Percentiles rank a stretch among this genome's conserved stretches.
Conservation (phyloP, 2,113 vertebrate species). For the Phaethon lepturus region DNA sequence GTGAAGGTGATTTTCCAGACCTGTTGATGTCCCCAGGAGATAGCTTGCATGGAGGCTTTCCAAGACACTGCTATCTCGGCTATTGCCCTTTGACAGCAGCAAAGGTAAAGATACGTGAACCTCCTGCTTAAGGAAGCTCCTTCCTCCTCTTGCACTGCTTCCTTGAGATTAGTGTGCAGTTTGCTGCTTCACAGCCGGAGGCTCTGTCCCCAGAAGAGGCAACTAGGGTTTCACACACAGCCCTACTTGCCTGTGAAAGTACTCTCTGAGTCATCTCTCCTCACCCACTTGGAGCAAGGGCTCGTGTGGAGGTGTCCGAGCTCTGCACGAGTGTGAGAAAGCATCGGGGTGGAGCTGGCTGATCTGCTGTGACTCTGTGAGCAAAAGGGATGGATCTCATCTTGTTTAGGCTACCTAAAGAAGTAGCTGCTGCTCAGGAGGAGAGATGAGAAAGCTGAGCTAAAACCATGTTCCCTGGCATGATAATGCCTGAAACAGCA, state of each 20-base stretch:
- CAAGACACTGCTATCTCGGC: conserved; percentile 12
- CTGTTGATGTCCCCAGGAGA: background rate
- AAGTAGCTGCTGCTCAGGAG: background rate
- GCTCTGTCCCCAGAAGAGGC: background rate
- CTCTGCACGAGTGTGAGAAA: rapidly evolving
- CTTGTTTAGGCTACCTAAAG: background rate
- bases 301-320: background rate
- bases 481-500: background rate
- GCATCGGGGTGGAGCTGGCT: background rate
- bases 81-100: conserved; percentile 62
- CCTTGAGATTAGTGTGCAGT: background rate
- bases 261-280: background rate
- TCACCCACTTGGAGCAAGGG: background rate
- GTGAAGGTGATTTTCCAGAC: conserved; percentile 48
- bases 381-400: background rate
- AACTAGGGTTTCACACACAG: background rate
- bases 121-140: background rate
- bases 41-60: background rate
- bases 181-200: background rate
- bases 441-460: background rate
- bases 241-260: background rate
- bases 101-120: conserved; percentile 25
- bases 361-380: background rate
- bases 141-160: background rate
- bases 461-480: background rate